Base-by-base conservation (phyloP, 2,113 vertebrate genomes). In the Puntigrus tetrazona region DNA sequence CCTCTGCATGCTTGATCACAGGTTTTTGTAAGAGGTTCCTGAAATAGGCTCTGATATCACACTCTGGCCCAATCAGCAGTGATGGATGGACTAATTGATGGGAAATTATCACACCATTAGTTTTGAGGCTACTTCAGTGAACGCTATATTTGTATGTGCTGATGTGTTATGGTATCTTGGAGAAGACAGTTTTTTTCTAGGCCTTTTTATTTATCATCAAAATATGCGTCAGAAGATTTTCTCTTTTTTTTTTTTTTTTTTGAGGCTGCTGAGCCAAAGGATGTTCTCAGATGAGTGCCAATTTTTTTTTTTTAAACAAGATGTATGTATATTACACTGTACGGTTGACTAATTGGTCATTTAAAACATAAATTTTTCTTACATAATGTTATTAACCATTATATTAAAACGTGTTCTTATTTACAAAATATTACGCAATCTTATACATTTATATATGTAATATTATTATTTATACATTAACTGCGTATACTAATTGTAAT, bases 41-140 rank as follows among this genome's bases (percentile, higher is more conserved):
- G 82, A 84, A 87, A 76, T 77, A 87, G 86, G 52, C 85, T 77
- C 79, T 65, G 65, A 81, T 76, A 69, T 83, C 76, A 34, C 67
- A 74, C 83, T 79, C 41, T 29, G 61, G 79, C 36, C 86, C 80
- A 81, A 92, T 92, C 92, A 90, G 82, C 83, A 84, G 76, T 94
- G 92, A 94, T 94, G 91, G 92, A 95, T 94, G 92, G 89, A 91
- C 92, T 94, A 93, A 95, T 94, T 94, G 93, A 94, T 93, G 88
- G 85, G 82, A 89, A 92, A 90, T 90, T 90, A 94, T 91, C 86
- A 87, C 92, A 82, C 89, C 91, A 91, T 94, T 93, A 89, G 91
- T 92, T 93, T 92, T 83, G 86, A 83, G 87, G 88, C 86, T 88
- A 89, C 91, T 92, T 88, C 87, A 88, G 86, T 87, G 85, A 88